Evolutionary conservation across 2,888 invertebrate species (phyloP), one percentile per base, ranked within the genome.

Genomic region (Agrilus mali): DNA sequence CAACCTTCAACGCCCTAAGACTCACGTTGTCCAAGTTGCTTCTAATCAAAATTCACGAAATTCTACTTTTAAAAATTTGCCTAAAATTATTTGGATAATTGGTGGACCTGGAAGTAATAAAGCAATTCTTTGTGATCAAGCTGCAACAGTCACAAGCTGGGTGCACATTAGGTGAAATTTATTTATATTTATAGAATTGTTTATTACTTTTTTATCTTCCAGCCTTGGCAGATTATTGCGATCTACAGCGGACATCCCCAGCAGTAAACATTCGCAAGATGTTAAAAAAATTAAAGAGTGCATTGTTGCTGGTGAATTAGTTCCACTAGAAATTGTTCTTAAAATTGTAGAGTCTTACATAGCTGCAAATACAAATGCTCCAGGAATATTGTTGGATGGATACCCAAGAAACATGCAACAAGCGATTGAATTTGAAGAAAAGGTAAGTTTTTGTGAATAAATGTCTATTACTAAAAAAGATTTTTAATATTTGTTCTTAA

Each of bases 81-180:
- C 68, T 0, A 59, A 64, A 3, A 64, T 66, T 5, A 50, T 68
- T 12, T 66, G 66, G 66, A 63, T 82, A 7, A 79, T 82, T 35
- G 89, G 92, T 8, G 93, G 93, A 0, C 93, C 93, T 0, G 93
- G 93, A 41, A 90, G 89, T 61, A 90, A 92, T 62, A 94, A 94
- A 64, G 83, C 85, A 1, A 70, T 75, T 1, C 69, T 92, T 31
- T 90, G 90, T 63, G 72, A 79, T 44, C 78, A 80, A 51, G 86
- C 84, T 0, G 68, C 75, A 0, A 74, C 79, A 47, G 74, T 79
- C 53, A 75, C 75, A 0, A 83, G 83, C 5, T 86, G 87, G 83
- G 74, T 74, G 3, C 86, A 87, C 58, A 71, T 86, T 50, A 86
- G 84, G 53, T 35, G 10, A 20, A 10, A 10, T 10, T 8, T 27